Evolutionary conservation across 1,140 invertebrate species (phyloP), one percentile per base, ranked within the genome.

Genomic region (Glomeris maerens): DNA sequence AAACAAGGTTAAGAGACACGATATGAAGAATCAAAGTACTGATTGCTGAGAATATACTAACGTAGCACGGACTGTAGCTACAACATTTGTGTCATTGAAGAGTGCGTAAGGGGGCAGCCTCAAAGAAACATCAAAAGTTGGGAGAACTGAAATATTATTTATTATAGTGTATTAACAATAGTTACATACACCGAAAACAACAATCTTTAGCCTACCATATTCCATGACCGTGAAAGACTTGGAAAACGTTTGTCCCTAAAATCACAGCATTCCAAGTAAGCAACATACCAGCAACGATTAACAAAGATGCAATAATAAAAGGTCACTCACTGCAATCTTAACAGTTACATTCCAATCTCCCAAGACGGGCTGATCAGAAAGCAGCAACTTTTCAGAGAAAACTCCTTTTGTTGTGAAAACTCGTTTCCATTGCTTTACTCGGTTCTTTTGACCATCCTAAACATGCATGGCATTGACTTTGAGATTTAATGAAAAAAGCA

Each of bases 301-400:
- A 26, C n/a, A 27, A 46, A 26, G 21, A 46, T 26, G 4, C n/a
- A 21, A 21, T 14, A 20, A 41, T 40, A 41, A 41, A n/a, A 3
- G 14, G 20, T 13, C 4, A 45, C 53, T 50, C 55, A 57, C 75
- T 17, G 72, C 66, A 1, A 76, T 67, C 28, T 71, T 65, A 10
- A 80, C 79, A 39, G 75, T 75, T 46, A 96, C 84, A 38, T 76
- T 81, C 91, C 92, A 97, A 57, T 80, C 77, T n/a, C 91, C 92
- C 4, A 94, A 70, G n/a, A 89, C 81, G 0, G 90, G 88, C 50
- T 82, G 79, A 20, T 81, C 72, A 3, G 86, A 86, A 1, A 97
- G 65, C 55, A 80, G 75, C 1, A 95, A 64, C 58, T 94, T 82
- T 0, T 74, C 77, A 1, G 78, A 75, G 58, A 84, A 86, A 1